Evolutionary conservation across 2,888 invertebrate species (phyloP).

Genomic region (Heteropelma amictum): DNA sequence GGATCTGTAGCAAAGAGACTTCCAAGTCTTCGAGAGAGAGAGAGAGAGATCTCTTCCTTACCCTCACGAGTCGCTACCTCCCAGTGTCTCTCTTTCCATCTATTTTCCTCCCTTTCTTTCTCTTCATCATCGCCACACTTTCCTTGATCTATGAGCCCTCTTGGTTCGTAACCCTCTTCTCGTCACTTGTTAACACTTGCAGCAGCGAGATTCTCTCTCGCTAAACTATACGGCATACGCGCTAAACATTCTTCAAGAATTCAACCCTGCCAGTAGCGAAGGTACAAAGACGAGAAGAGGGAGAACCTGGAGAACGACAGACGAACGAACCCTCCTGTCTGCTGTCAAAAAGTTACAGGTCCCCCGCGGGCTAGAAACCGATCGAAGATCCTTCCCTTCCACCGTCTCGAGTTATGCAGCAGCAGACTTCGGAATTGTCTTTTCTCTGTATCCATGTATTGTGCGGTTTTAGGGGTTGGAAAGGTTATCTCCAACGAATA

Average conservation of each 20-base stretch:
- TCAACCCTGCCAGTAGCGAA: constrained; percentile 55
- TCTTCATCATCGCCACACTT: constrained; percentile 52
- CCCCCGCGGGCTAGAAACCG: constrained; percentile 51
- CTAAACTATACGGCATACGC: constrained; percentile 18
- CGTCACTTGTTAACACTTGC: constrained; percentile 71
- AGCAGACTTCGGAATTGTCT: constrained; percentile 52
- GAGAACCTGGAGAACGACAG: constrained; percentile 24
- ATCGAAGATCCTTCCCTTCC: constrained; percentile 50
- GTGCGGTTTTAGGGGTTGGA: constrained; percentile 17
- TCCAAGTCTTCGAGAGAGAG: constrained; percentile 12
- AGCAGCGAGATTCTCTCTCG: constrained; percentile 34
- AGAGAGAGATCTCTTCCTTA: constrained; percentile 2
- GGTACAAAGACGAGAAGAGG: constrained; percentile 33
- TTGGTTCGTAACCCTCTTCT: constrained; percentile 46
- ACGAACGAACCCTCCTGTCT: constrained; percentile 47
- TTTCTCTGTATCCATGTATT: constrained; percentile 42
- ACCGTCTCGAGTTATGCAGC: constrained; percentile 26
- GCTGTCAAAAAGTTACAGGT: constrained; percentile 64
- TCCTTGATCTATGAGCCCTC: constrained; percentile 70
- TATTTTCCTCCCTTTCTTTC: background rate
- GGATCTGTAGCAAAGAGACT: constrained; percentile 55
- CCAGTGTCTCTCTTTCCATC: background rate
- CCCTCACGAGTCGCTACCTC: background rate
- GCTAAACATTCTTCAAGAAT: constrained; percentile 42
- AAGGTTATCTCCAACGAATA: constrained; percentile 9